Percentiles rank a stretch among this genome's conserved stretches.
phyloP scores from a whole-genome alignment of 1,140 invertebrate genomes.

The Ridgeia piscesae region DNA sequence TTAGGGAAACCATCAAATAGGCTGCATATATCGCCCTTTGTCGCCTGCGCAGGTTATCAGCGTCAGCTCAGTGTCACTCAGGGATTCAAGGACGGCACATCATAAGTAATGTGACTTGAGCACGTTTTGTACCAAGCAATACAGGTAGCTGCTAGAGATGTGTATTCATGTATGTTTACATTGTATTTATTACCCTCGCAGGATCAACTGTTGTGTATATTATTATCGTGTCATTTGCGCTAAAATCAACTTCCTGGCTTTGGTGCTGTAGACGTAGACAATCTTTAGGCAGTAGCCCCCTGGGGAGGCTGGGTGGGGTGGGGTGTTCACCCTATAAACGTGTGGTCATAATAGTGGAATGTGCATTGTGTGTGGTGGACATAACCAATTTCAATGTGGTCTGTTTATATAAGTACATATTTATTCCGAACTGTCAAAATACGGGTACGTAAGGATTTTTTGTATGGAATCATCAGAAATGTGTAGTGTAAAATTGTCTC shows the following conservation, averaged over 20 bases:
- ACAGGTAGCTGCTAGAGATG: neutral
- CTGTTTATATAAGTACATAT: neutral
- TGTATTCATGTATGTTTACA: neutral
- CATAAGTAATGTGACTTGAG: neutral
- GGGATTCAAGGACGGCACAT: conserved; percentile 3
- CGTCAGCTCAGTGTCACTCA: neutral
- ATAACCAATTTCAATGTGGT: neutral
- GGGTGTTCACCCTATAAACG: neutral
- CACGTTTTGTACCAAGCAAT: conserved; percentile 1
- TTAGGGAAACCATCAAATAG: neutral
- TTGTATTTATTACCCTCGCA: neutral
- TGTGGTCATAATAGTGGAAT: neutral
- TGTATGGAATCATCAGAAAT: neutral
- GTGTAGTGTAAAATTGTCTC: neutral
- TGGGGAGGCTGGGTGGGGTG: neutral
- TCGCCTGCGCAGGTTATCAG: conserved; percentile 3
- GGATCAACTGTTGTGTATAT: neutral
- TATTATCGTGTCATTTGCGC: neutral
- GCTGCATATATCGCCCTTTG: neutral
- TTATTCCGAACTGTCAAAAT: neutral
- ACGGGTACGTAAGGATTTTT: neutral
- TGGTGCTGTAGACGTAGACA: neutral
- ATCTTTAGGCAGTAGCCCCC: neutral
- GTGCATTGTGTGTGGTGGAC: neutral
- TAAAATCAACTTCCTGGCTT: neutral